Percentiles rank a stretch among this genome's conserved stretches.
These are phyloP conservation scores for Sterna hirundo DNA, from an alignment of 2,113 vertebrate genomes.

Conservation along the genomic window DNA sequence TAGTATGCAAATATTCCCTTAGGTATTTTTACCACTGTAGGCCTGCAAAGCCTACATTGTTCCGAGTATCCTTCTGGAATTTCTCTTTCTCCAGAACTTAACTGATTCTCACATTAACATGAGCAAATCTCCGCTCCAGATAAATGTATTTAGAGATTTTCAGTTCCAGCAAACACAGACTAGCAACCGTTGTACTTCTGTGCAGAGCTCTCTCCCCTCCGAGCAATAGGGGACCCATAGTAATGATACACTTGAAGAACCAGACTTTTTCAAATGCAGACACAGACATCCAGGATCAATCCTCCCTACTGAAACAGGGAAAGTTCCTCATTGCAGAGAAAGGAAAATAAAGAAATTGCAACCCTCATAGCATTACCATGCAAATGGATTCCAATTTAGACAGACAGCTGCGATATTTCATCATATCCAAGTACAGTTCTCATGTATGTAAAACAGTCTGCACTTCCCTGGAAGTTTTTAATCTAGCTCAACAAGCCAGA, in stretches of 20 bases:
- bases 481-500: background rate
- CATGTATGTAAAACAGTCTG: background rate
- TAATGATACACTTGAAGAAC: background rate
- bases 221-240: background rate
- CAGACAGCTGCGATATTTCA: slow-evolving; percentile 12
- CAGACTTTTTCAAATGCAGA: background rate
- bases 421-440: slow-evolving; percentile 11
- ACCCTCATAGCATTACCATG: background rate
- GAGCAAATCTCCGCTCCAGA: background rate
- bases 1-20: background rate
- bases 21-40: background rate
- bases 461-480: background rate
- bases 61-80: background rate
- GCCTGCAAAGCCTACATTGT: background rate
- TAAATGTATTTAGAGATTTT: background rate
- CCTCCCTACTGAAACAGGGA: background rate
- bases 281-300: background rate
- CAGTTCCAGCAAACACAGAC: background rate
- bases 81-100: background rate
- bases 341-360: slow-evolving; percentile 19
- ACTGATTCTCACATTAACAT: background rate
- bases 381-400: slow-evolving; percentile 15
- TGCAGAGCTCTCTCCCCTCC: background rate
- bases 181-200: background rate
- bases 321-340: background rate